Evolutionary conservation across 1,140 invertebrate species (phyloP).

Genomic region (Drosophila bocqueti): DNA sequence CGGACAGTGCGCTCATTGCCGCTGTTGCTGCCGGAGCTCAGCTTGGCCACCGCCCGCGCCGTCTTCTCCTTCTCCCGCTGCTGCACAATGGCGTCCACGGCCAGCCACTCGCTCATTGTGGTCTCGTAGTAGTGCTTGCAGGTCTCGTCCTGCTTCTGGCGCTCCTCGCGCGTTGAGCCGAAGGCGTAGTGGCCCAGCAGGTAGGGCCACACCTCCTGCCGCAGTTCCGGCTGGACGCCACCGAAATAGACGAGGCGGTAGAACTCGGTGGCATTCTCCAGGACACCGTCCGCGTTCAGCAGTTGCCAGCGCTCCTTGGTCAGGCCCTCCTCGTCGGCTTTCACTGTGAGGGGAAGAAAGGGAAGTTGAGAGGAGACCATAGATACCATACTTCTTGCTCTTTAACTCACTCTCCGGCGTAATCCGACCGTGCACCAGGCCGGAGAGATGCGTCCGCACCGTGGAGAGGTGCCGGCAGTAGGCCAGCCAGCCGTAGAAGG

Average conservation of each 20-base stretch:
- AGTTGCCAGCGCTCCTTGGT: conserved; percentile 89
- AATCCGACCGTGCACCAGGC: conserved; percentile 91
- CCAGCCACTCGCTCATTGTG: conserved; percentile 97
- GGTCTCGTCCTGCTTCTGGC: conserved; percentile 88
- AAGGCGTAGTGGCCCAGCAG: conserved; percentile 94
- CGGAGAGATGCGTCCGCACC: conserved; percentile 95
- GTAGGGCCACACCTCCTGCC: conserved; percentile 96
- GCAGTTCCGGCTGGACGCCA: conserved; percentile 91
- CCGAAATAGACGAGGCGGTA: conserved; percentile 94
- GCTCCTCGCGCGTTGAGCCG: conserved; percentile 89
- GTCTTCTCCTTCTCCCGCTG: conserved; percentile 92
- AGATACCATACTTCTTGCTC: too few relatives aligned
- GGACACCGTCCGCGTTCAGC: conserved; percentile 87
- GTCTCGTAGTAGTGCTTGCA: conserved; percentile 93
- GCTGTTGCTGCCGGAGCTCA: conserved; percentile 87
- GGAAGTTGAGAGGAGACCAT: not conserved
- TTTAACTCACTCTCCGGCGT: conserved; percentile 86
- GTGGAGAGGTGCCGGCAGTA: conserved; percentile 97
- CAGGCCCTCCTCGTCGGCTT: conserved; percentile 87
- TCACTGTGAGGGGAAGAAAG: conserved; percentile 79
- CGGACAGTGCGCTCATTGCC: conserved; percentile 76
- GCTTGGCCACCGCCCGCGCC: conserved; percentile 88
- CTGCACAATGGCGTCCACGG: conserved; percentile 95
- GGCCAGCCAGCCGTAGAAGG: conserved; percentile 98
- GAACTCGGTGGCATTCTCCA: conserved; percentile 90